Percentiles rank a stretch among this genome's conserved stretches.
Conservation (phyloP, 2,888 invertebrate genomes). For the Rhagophthalmus giganteus region DNA sequence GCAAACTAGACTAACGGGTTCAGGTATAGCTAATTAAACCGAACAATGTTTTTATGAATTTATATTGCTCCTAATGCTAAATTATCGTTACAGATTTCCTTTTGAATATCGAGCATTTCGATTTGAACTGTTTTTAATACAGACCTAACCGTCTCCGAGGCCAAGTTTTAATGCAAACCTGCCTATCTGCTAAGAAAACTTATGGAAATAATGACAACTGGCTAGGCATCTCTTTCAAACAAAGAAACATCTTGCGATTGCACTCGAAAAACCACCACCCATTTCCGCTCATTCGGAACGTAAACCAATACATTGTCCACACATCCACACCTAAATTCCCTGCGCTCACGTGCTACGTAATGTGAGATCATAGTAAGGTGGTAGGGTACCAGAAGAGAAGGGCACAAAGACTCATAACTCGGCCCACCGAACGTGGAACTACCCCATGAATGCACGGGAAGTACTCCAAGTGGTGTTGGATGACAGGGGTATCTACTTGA, state of each 20-base stretch:
- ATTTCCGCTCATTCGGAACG: slow-evolving; percentile 44
- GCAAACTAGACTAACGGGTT: slow-evolving; percentile 18
- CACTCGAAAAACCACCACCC: slow-evolving; percentile 46
- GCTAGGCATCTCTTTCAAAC: slow-evolving; percentile 9
- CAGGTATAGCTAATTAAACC: slow-evolving; percentile 4
- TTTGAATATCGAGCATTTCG: too few species aligned
- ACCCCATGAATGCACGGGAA: slow-evolving; percentile 49
- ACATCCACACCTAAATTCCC: slow-evolving; percentile 33
- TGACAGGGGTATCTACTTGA: slow-evolving; percentile 50
- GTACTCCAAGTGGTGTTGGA: slow-evolving; percentile 48
- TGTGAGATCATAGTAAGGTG: slow-evolving; percentile 23
- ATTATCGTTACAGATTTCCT: too few species aligned
- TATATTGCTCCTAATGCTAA: too few species aligned
- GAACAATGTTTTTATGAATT: slow-evolving; percentile 1
- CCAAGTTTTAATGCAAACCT: slow-evolving; percentile 3
- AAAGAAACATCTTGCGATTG: slow-evolving; percentile 29
- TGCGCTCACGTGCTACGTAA: slow-evolving; percentile 31
- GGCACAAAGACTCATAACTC: slow-evolving; percentile 35
- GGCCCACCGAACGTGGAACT: slow-evolving; percentile 37
- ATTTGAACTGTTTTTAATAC: neutral
- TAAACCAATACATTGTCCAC: slow-evolving; percentile 40
- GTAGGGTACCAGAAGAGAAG: slow-evolving; percentile 29
- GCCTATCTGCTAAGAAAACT: too few species aligned
- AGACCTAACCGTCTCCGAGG: neutral
- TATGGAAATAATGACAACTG: slow-evolving; percentile 9